Conservation (phyloP, 2,797 vertebrate genomes). For the Xenops minutus region DNA sequence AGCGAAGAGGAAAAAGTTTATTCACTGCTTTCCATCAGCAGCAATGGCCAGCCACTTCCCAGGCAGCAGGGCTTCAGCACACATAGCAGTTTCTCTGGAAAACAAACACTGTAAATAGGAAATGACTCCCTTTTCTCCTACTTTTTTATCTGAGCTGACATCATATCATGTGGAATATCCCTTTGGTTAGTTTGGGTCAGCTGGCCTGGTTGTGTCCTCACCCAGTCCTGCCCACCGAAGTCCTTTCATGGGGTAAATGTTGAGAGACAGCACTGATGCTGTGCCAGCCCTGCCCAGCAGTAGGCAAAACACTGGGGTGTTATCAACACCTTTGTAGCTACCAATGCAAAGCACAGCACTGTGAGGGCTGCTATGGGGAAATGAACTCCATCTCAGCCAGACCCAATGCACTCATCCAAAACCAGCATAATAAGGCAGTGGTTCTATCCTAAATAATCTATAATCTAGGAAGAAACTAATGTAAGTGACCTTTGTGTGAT, state of each 20-base stretch:
- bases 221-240: neutral
- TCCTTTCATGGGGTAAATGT: neutral
- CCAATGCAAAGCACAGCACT: neutral
- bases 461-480: neutral
- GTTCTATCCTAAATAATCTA: neutral
- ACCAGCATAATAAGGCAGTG: neutral
- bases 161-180: neutral
- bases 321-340: neutral
- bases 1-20: neutral
- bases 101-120: neutral
- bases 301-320: neutral
- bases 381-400: neutral
- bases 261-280: neutral
- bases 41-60: neutral
- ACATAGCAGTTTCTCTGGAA: neutral
- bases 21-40: neutral
- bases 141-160: neutral
- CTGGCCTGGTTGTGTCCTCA: neutral
- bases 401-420: neutral
- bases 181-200: neutral
- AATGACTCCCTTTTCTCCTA: neutral
- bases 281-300: neutral
- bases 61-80: neutral
- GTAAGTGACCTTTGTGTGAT: neutral
- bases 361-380: neutral